Conservation (phyloP, 2,888 invertebrate genomes). For the Linyphia triangularis region DNA sequence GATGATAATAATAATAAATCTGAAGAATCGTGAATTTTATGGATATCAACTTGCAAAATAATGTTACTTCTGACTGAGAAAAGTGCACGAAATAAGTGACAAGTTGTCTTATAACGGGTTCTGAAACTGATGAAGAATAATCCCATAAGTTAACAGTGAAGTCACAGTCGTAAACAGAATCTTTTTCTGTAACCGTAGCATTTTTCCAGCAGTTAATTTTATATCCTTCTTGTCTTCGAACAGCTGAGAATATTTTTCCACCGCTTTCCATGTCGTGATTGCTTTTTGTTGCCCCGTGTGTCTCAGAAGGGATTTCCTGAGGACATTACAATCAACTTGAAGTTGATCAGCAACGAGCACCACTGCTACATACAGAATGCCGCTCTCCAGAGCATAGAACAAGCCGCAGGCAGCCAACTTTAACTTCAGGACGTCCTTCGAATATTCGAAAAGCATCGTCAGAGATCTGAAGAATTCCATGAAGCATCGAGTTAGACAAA, state of each 20-base stretch:
- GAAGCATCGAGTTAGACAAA: conserved; percentile 54
- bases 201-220: conserved; percentile 58
- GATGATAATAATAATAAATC: too few species aligned
- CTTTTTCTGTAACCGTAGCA: conserved; percentile 56
- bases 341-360: conserved; percentile 43
- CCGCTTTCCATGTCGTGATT: conserved; percentile 28
- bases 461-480: conserved; percentile 62
- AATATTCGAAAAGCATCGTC: conserved; percentile 50
- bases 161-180: conserved; percentile 48
- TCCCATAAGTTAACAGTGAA: conserved; percentile 49
- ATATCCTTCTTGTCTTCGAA: conserved; percentile 67
- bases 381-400: conserved; percentile 37
- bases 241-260: conserved; percentile 57
- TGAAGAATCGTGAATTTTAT: too few species aligned
- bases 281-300: background rate
- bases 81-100: too few species aligned
- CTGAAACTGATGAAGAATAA: conserved; percentile 60
- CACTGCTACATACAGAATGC: conserved; percentile 20
- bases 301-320: conserved; percentile 40
- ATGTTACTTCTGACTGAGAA: too few species aligned
- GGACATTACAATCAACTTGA: conserved; percentile 30
- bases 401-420: conserved; percentile 32
- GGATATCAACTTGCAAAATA: too few species aligned
- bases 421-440: conserved; percentile 40
- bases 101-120: too few species aligned